A percentile compares a stretch with the other conserved stretches of the same genome.
Conservation (phyloP, 1,140 invertebrate species). For the Sycophila sp. region DNA sequence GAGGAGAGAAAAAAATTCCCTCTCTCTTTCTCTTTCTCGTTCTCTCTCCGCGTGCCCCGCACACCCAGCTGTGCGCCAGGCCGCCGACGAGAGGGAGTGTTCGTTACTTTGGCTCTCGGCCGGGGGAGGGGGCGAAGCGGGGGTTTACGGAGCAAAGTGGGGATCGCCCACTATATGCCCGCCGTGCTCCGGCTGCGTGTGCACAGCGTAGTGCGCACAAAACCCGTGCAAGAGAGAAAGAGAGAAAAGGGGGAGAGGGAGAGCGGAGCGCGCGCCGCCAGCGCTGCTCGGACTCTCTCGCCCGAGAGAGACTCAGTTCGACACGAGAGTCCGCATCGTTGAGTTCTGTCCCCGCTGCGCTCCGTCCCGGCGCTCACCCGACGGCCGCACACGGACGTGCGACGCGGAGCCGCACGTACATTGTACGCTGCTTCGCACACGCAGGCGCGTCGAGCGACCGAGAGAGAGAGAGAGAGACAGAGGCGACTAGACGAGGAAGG, state of each 20-base stretch:
- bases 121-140: conserved; percentile 17
- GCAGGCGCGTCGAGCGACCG: no score
- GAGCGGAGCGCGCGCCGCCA: conserved; percentile 16
- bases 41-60: neutral
- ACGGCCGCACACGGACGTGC: neutral
- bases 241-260: neutral
- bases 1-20: no score
- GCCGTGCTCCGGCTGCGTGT: neutral
- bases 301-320: conserved; percentile 17
- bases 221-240: neutral
- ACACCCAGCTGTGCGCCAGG: conserved; percentile 16
- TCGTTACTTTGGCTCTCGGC: neutral
- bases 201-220: neutral
- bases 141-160: neutral
- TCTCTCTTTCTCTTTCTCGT: neutral
- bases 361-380: neutral
- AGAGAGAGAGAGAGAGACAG: no score
- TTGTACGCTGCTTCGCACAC: no score
- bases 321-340: conserved; percentile 29
- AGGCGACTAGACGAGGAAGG: no score
- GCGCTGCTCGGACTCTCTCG: conserved; percentile 25
- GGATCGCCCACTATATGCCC: neutral
- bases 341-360: neutral
- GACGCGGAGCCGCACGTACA: no score
- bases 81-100: conserved; percentile 13